Conservation (phyloP, 2,113 vertebrate genomes). For the Chionis minor region DNA sequence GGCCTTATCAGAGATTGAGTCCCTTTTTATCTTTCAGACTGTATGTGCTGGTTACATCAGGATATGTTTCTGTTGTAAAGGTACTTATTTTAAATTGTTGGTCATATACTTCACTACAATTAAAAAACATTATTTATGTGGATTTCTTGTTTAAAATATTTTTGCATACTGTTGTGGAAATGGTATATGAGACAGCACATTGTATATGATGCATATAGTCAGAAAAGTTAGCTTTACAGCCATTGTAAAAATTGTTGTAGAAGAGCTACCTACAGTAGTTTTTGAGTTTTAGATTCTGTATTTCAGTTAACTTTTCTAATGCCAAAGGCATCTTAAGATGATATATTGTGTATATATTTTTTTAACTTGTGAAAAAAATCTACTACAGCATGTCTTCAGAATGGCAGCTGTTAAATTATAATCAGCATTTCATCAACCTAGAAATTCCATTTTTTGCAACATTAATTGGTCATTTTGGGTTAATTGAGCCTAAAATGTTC, state of each 20-base stretch:
- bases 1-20: constrained; percentile 64
- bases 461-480: constrained; percentile 18
- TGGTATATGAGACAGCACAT: constrained; percentile 67
- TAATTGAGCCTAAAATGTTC: constrained; percentile 31
- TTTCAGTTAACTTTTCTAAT: constrained; percentile 68
- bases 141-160: constrained; percentile 78
- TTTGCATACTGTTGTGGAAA: constrained; percentile 73
- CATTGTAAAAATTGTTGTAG: constrained; percentile 67
- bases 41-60: constrained; percentile 96
- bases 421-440: constrained; percentile 56
- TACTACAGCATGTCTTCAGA: constrained; percentile 64
- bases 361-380: constrained; percentile 74
- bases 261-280: constrained; percentile 65
- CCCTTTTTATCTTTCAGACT: constrained; percentile 75
- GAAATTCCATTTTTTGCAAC: constrained; percentile 25
- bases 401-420: constrained; percentile 79
- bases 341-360: constrained; percentile 90
- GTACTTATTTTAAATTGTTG: constrained; percentile 79
- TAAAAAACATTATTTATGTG: constrained; percentile 90
- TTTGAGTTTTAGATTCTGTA: constrained; percentile 46
- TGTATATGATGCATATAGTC: constrained; percentile 77
- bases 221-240: constrained; percentile 56
- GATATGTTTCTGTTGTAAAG: constrained; percentile 79
- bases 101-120: constrained; percentile 75
- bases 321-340: constrained; percentile 71